phyloP scores from a whole-genome alignment of 2,797 vertebrate species.

The Capromys pilorides region DNA sequence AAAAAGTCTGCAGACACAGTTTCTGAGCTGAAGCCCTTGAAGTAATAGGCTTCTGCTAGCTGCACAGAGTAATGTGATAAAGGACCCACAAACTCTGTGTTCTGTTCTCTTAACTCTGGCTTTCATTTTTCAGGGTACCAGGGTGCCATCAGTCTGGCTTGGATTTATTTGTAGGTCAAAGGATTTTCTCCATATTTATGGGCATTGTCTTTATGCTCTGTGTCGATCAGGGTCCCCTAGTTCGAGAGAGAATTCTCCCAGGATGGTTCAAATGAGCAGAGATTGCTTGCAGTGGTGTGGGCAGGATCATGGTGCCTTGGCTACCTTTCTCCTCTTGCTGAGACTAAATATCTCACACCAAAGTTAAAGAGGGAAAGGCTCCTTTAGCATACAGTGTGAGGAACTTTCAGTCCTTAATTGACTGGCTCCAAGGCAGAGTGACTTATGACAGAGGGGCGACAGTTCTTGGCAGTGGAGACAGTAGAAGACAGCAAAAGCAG shows the following conservation, averaged over 20 bases:
- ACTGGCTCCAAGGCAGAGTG: neutral
- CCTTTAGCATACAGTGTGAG: neutral
- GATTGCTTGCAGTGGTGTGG: neutral
- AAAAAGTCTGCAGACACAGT: neutral
- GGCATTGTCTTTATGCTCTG: neutral
- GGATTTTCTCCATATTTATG: conserved; percentile 4
- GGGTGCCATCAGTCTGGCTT: neutral
- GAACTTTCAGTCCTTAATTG: neutral
- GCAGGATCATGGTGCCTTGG: neutral
- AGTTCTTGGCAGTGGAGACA: neutral
- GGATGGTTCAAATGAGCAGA: neutral
- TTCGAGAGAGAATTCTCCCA: neutral
- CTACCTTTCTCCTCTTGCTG: neutral
- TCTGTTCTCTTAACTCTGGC: neutral
- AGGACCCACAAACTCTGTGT: neutral
- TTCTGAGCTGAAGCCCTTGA: conserved; percentile 17
- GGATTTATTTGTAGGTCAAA: conserved; percentile 30
- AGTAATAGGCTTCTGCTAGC: conserved; percentile 35
- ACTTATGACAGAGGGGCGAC: neutral
- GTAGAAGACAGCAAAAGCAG: neutral
- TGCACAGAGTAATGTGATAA: neutral
- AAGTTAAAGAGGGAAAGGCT: neutral
- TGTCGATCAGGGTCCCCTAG: neutral
- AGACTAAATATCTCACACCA: neutral
- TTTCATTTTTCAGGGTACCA: conserved; percentile 7